Conservation (phyloP, 2,888 invertebrate genomes). For the Choreutis nemorana region DNA sequence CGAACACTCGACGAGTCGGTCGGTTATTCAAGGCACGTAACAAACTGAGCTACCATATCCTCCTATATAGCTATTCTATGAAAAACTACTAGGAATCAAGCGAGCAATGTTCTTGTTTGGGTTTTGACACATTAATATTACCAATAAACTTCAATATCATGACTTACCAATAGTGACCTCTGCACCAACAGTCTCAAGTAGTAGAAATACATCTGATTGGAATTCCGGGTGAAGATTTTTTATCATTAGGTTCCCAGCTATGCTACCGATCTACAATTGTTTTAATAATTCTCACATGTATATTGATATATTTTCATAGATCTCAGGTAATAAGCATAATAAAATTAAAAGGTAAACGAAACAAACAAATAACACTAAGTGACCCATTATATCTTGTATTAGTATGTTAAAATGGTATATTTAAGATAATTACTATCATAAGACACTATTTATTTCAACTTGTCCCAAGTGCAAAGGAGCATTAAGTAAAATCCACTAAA, state of each 20-base stretch:
- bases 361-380: neutral
- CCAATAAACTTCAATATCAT: conserved; percentile 1
- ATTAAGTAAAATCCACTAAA: too few species aligned
- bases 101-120: neutral
- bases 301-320: too few species aligned
- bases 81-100: too few species aligned
- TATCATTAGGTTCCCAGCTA: conserved; percentile 76
- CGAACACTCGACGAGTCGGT: neutral
- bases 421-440: neutral
- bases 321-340: too few species aligned
- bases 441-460: too few species aligned
- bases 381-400: neutral
- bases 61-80: neutral
- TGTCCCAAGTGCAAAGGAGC: too few species aligned
- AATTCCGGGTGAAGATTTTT: conserved; percentile 73
- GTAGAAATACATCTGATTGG: conserved; percentile 73
- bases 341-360: conserved; percentile 5
- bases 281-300: too few species aligned
- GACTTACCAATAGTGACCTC: conserved; percentile 28
- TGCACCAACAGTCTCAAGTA: conserved; percentile 39
- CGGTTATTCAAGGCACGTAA: neutral
- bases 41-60: too few species aligned
- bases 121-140: neutral
- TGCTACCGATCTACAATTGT: conserved; percentile 66
- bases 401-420: conserved; percentile 1